Evolutionary conservation across 2,797 vertebrate species (phyloP), one percentile per base, ranked within the genome.

Genomic region (Gymnoscopelus braueri): DNA sequence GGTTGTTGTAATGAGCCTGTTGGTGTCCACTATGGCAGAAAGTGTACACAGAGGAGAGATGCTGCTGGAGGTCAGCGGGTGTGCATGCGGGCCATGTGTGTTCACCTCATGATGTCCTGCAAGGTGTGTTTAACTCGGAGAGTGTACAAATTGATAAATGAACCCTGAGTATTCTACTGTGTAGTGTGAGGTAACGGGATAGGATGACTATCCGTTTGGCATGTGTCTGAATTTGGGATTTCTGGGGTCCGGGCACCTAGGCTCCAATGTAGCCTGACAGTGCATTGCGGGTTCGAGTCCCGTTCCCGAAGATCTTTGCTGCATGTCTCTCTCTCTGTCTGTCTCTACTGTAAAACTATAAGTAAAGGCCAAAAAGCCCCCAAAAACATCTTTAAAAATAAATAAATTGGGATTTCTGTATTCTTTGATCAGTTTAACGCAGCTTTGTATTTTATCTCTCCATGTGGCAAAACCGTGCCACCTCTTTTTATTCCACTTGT

Each of bases 11-110:
- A 82, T 83, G 81, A 87, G 79, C 75, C 74, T 83, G 70, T 51
- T 77, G 66, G 72, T 78, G 86, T 74, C 71, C 79, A 77, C 69
- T 60, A 69, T 60, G 58, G 63, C 77, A 81, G 78, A 83, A 84
- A 76, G 65, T 60, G 73, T 83, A 81, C 72, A 83, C 77, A 76
- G 56, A 50, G 23, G 24, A 64, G 53, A 48, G 50, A 63, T 23
- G 64, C 70, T 75, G 15, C 57, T 63, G 65, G 79, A 62, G 78
- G 79, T 89, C 84, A 84, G 60, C 74, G 71, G 71, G 72, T 84
- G 68, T 10, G 32, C 12, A 12, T 58, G 23, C 15, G 58, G n/a
- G 29, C 14, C 15, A 13, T 11, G 47, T 53, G 55, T 50, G 47
- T 24, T 26, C 13, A 47, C 32, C 12, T 53, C n/a, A 35, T 35